Base-by-base conservation (phyloP, 2,797 vertebrate species). In the Microchirus variegatus region DNA sequence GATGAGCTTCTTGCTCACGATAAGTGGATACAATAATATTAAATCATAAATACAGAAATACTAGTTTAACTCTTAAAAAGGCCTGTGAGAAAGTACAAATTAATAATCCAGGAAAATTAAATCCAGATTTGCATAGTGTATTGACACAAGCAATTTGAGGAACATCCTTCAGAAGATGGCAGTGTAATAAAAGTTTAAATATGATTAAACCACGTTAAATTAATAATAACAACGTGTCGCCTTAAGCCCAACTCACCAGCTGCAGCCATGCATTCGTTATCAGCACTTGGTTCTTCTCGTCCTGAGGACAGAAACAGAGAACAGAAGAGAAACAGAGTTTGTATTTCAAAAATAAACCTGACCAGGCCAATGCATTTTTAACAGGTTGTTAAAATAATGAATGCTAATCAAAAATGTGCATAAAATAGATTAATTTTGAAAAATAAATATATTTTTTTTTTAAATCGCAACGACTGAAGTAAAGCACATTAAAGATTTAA, bases 191-290 rank as follows among this genome's bases (percentile, higher is more conserved):
- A 67, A 45, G 37, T 11, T 12, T 13, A 43, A 4, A 4, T 31
- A 5, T 31, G 31, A 31, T 31, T 31, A 31, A 31, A 31, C 5
- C 31, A 31, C 7, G 31, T 31, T 53, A 57, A 36, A 16, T 37
- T 16, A 11, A 37, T 58, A 17, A 53, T 49, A n/a, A 60, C 31
- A n/a, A 60, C 31, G n/a, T 53, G 14, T 15, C 17, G 31, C 45
- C 6, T 59, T 10, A 50, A 57, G 38, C 1, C 56, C 35, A 37
- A 93, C 95, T 95, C 83, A 97, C 95, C 93, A 97, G 88, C 70
- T 96, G 95, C 70, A 96, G 87, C 95, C 96, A 96, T 10, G 95
- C 94, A 35, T 97, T 96, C 70, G 96, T 96, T 84, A 96, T 94
- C 72, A 97, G 80, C 54, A 97, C 94, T 73, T 97, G 96, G 86